Percentiles rank a stretch among this genome's conserved stretches.
Evolutionary conservation across 2,797 vertebrate species (phyloP).

Genomic region (Forpus xanthops): DNA sequence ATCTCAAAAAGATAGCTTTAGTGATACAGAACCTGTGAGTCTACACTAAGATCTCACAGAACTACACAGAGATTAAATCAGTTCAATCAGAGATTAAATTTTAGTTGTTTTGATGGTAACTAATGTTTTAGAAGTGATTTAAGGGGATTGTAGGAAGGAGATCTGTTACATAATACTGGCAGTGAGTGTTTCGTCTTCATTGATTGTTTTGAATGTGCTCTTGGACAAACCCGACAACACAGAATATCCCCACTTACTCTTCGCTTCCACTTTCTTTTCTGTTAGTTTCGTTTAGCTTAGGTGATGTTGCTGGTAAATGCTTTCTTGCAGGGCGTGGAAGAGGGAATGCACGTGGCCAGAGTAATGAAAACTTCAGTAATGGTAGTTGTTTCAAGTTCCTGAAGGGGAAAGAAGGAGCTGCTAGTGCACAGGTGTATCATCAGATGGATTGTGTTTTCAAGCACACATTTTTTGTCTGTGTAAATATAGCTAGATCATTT

Average conservation of each 20-base stretch:
- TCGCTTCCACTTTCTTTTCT: conserved; percentile 3
- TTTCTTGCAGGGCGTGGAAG: not conserved
- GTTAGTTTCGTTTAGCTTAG: not conserved
- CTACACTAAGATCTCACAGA: not conserved
- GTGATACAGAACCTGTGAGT: not conserved
- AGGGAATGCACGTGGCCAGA: not conserved
- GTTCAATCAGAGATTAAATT: not conserved
- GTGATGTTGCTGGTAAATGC: not conserved
- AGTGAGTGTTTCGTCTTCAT: not conserved
- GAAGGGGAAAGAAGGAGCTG: not conserved
- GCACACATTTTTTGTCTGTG: not conserved
- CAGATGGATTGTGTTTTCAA: not conserved
- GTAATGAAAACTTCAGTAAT: not conserved
- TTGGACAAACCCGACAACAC: not conserved
- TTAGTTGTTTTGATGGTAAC: not conserved
- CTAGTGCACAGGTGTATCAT: not conserved
- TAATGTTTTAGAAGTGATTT: not conserved
- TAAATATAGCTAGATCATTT: not conserved
- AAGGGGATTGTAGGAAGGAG: not conserved
- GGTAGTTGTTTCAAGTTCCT: not conserved
- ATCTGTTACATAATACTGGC: not conserved
- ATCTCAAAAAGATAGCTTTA: not conserved
- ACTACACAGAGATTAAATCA: not conserved
- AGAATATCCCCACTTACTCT: not conserved
- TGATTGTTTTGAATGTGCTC: not conserved